A percentile compares a stretch with the other conserved stretches of the same genome.
phyloP scores from a whole-genome alignment of 2,113 vertebrate species.

The Peromyscus polionotus region DNA sequence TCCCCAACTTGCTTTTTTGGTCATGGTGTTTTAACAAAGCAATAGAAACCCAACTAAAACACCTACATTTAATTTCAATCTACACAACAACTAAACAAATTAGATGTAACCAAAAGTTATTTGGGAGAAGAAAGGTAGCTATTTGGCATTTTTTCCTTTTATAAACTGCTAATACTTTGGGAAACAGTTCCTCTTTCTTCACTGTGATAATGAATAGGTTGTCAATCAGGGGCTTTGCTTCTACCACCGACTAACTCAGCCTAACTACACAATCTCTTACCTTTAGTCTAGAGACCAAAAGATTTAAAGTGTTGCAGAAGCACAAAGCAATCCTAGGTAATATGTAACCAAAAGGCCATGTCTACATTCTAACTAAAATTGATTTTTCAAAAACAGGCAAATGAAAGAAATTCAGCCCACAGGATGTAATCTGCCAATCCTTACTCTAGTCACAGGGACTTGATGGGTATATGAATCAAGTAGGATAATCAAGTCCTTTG shows the following conservation, averaged over 20 bases:
- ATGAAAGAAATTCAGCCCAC: not conserved
- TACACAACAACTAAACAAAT: slow-evolving; percentile 11
- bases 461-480: not conserved
- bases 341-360: not conserved
- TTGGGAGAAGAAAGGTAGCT: not conserved
- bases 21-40: not conserved
- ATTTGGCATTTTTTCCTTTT: slow-evolving; percentile 6
- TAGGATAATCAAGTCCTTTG: slow-evolving; percentile 5
- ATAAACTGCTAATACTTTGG: not conserved
- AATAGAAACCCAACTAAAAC: not conserved
- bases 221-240: not conserved
- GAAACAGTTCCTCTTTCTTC: not conserved
- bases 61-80: slow-evolving; percentile 12
- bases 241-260: not conserved
- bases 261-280: not conserved
- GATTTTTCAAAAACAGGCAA: slow-evolving; percentile 11
- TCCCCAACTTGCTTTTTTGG: not conserved
- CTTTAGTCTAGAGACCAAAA: slow-evolving; percentile 27
- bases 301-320: not conserved
- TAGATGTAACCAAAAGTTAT: not conserved
- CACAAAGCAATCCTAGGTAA: slow-evolving; percentile 2
- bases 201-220: not conserved
- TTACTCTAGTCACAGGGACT: slow-evolving; percentile 17
- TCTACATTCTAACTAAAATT: not conserved
- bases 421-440: not conserved